Conservation (phyloP, 1,140 invertebrate genomes). For the Brachionus rubens region DNA sequence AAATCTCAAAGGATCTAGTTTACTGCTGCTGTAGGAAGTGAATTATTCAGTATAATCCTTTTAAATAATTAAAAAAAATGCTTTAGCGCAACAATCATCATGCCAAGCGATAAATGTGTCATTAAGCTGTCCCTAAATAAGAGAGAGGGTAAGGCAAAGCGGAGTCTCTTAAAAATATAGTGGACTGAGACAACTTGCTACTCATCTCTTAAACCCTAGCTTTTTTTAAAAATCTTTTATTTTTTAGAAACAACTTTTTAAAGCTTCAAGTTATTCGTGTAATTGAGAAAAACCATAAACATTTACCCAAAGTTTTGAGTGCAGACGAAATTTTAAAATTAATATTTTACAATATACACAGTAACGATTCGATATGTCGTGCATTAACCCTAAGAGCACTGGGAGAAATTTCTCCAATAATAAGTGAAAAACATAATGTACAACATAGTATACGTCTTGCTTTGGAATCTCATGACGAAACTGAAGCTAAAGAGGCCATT, state of each 20-base stretch:
- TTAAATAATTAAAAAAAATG: too few relatives aligned
- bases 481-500: slow-evolving; percentile 40
- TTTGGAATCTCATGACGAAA: slow-evolving; percentile 24
- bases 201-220: not conserved
- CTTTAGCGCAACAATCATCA: too few relatives aligned
- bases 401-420: slow-evolving; percentile 38
- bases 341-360: slow-evolving; percentile 44
- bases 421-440: slow-evolving; percentile 42
- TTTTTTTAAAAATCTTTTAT: not conserved
- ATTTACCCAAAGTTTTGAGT: slow-evolving; percentile 32
- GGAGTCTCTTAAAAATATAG: too few relatives aligned
- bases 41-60: too few relatives aligned
- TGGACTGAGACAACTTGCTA: too few relatives aligned
- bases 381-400: slow-evolving; percentile 25
- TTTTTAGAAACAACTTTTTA: slow-evolving; percentile 43
- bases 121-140: too few relatives aligned
- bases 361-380: slow-evolving; percentile 30
- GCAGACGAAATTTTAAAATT: slow-evolving; percentile 34
- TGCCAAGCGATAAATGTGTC: too few relatives aligned
- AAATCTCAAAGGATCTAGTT: too few relatives aligned
- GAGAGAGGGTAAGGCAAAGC: too few relatives aligned
- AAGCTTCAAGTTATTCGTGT: slow-evolving; percentile 44
- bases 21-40: too few relatives aligned
- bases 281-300: slow-evolving; percentile 40
- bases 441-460: slow-evolving; percentile 37